Percentiles rank a stretch among this genome's conserved stretches.
These are phyloP conservation scores for Tenualosa thibaudeaui DNA, from an alignment of 2,797 vertebrate species.

Conservation along the genomic window DNA sequence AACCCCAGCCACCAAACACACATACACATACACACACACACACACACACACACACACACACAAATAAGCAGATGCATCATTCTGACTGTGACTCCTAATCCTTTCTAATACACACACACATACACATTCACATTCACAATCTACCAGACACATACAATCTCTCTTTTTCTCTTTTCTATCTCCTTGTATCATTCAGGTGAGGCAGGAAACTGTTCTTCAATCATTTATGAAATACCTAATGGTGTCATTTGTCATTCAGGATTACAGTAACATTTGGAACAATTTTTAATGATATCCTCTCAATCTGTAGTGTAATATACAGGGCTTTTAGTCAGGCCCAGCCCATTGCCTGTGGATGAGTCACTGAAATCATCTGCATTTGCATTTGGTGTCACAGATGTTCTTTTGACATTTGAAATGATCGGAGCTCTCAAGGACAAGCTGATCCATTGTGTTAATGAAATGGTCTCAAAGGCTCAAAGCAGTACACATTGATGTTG, in stretches of 20 bases:
- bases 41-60: neutral
- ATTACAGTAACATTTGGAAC: neutral
- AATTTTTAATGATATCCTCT: neutral
- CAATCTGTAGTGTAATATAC: neutral
- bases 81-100: too few relatives aligned
- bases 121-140: neutral
- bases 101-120: neutral
- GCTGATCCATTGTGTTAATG: neutral
- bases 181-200: neutral
- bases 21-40: neutral
- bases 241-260: neutral
- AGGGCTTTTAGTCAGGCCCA: neutral
- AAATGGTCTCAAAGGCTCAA: neutral
- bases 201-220: neutral
- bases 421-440: conserved; percentile 40
- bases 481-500: neutral
- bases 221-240: neutral
- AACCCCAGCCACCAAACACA: neutral
- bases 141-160: neutral
- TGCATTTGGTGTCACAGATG: conserved; percentile 31
- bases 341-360: neutral
- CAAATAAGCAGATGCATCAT: neutral
- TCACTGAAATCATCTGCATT: neutral
- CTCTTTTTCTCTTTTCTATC: conserved; percentile 25
- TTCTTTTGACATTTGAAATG: conserved; percentile 50